These are phyloP conservation scores for Chrysaora quinquecirrha DNA, from an alignment of 30 jellyfish, hydroid and myxozoan genomes.

Conservation along the genomic window DNA sequence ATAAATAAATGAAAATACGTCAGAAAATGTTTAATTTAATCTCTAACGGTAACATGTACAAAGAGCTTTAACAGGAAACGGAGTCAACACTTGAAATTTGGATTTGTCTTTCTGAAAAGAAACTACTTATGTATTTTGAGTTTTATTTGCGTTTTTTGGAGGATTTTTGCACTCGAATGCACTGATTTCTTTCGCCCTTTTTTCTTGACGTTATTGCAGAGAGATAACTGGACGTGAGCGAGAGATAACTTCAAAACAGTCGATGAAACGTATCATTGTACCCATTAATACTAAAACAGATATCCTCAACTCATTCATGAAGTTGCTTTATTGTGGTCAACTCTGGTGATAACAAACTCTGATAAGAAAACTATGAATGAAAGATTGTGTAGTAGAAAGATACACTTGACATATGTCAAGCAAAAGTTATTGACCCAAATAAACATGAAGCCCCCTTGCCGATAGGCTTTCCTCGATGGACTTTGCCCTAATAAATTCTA, in stretches of 20 bases:
- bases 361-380: not conserved
- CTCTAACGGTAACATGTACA: not conserved
- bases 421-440: not conserved
- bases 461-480: too few species aligned
- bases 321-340: not conserved
- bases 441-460: too few species aligned
- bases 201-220: too few species aligned
- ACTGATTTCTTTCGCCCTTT: too few species aligned
- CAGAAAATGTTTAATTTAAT: not conserved
- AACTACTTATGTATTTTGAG: too few species aligned
- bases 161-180: too few species aligned
- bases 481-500: too few species aligned
- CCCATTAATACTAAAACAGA: too few species aligned
- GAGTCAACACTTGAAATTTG: slow-evolving; percentile 1
- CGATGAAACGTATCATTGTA: too few species aligned
- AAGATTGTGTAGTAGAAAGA: not conserved
- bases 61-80: not conserved
- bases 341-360: not conserved
- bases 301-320: not conserved
- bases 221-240: too few species aligned
- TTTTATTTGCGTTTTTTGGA: too few species aligned
- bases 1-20: not conserved
- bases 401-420: not conserved
- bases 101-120: not conserved
- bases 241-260: too few species aligned